phyloP scores from a whole-genome alignment of 2,113 vertebrate species.

The Podilymbus podiceps region DNA sequence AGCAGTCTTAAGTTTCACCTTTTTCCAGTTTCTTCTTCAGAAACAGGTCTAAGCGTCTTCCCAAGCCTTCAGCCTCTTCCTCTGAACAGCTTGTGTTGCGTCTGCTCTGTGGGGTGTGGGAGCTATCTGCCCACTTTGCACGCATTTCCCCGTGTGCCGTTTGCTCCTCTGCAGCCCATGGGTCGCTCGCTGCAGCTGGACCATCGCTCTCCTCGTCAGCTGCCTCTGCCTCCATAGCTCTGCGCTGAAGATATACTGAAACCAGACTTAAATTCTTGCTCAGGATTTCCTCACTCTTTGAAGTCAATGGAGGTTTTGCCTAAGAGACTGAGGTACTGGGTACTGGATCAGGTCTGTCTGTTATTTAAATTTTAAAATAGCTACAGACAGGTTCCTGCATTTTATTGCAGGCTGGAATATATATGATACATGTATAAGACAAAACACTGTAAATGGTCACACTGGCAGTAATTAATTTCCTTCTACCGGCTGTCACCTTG shows the following conservation, averaged over 20 bases:
- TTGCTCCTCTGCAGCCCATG: not conserved
- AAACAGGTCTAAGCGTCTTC: not conserved
- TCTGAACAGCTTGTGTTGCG: not conserved
- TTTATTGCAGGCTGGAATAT: not conserved
- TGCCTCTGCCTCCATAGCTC: not conserved
- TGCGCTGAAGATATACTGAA: not conserved
- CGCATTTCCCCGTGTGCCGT: rapidly evolving
- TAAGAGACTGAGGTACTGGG: not conserved
- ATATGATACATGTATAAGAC: not conserved
- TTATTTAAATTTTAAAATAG: not conserved
- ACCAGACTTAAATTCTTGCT: not conserved
- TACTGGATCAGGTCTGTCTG: not conserved
- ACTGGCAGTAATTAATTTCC: not conserved
- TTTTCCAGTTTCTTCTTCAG: not conserved
- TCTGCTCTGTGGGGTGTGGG: not conserved
- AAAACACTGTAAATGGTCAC: not conserved
- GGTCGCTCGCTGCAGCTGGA: not conserved
- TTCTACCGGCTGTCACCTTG: not conserved
- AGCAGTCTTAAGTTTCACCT: not conserved
- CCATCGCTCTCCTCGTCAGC: rapidly evolving
- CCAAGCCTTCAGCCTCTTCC: not conserved
- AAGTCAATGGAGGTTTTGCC: not conserved
- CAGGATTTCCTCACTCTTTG: not conserved
- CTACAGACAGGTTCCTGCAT: not conserved
- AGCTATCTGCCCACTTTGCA: not conserved